Evolutionary conservation across 2,113 vertebrate genomes (phyloP).

Genomic region (Cinclus cinclus): DNA sequence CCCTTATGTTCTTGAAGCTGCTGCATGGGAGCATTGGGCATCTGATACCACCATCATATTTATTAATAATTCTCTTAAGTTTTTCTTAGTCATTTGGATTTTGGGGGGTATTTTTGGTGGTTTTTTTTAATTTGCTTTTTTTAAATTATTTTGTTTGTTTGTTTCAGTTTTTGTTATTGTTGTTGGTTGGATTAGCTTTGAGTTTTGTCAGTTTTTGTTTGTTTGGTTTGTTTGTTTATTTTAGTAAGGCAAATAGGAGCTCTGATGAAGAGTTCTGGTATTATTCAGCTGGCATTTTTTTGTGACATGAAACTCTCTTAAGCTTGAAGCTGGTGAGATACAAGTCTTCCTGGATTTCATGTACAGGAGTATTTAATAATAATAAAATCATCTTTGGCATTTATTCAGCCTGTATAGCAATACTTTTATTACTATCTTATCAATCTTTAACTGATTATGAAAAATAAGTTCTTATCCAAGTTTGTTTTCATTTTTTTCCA

Average conservation of each 20-base stretch:
- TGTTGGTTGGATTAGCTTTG: neutral
- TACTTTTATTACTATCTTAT: neutral
- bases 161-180: neutral
- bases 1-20: neutral
- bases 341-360: neutral
- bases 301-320: neutral
- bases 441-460: neutral
- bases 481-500: neutral
- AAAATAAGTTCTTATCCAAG: neutral
- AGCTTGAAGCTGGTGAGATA: neutral
- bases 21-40: neutral
- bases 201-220: neutral
- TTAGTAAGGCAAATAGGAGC: neutral
- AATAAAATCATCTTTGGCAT: neutral
- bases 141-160: neutral
- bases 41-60: neutral
- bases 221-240: neutral
- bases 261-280: neutral
- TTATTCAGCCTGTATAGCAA: neutral
- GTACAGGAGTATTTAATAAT: neutral
- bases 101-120: neutral
- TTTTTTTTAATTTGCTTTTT: too few species aligned
- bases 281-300: neutral
- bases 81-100: neutral
- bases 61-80: neutral